Percentiles rank a stretch among this genome's conserved stretches.
These are phyloP conservation scores for Drosophila truncata DNA, from an alignment of 1,140 invertebrate genomes.

Conservation along the genomic window DNA sequence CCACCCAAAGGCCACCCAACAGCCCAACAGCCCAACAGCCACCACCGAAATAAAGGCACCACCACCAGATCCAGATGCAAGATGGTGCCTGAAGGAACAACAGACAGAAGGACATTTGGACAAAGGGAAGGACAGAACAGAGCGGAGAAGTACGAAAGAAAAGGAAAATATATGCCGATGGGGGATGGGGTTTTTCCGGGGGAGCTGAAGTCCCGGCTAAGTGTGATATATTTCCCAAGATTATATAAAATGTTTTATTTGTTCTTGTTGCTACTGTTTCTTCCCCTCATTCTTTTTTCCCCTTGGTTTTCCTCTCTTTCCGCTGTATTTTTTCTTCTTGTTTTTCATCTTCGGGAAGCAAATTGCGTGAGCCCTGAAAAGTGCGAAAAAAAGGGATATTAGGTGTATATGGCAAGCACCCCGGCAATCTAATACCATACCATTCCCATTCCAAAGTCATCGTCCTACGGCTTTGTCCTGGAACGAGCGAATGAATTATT, in stretches of 20 bases:
- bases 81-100: constrained; percentile 77
- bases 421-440: constrained; percentile 8
- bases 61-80: constrained; percentile 61
- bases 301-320: not conserved
- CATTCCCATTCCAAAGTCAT: not conserved
- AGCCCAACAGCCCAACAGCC: constrained; percentile 14
- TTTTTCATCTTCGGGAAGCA: constrained; percentile 60
- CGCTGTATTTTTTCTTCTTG: constrained; percentile 18
- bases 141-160: constrained; percentile 32
- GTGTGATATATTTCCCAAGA: constrained; percentile 85
- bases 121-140: constrained; percentile 49
- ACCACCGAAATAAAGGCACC: constrained; percentile 31
- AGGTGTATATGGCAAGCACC: constrained; percentile 55
- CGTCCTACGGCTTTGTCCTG: constrained; percentile 14
- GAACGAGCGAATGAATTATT: constrained; percentile 80
- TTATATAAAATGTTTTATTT: constrained; percentile 85
- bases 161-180: constrained; percentile 38
- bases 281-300: constrained; percentile 8
- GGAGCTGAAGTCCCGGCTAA: constrained; percentile 66
- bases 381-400: constrained; percentile 68
- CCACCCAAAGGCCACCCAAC: constrained; percentile 30
- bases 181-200: constrained; percentile 13
- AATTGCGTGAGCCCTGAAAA: constrained; percentile 71
- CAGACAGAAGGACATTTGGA: constrained; percentile 56
- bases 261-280: constrained; percentile 63